Conservation (phyloP, 2,888 invertebrate genomes). For the Bellardia pandia region DNA sequence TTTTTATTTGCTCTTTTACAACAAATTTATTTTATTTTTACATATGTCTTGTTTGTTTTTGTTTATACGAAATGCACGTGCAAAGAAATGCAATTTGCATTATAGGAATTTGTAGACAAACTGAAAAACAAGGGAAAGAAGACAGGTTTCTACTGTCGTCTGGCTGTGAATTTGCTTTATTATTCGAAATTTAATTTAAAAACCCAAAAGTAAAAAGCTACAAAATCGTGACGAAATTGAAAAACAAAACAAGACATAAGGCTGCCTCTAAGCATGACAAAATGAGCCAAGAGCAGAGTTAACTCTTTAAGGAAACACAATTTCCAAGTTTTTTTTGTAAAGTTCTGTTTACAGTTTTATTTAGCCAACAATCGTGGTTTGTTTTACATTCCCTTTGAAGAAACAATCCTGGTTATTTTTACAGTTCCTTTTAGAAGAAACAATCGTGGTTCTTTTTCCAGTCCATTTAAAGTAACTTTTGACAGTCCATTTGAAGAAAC, state of each 20-base stretch:
- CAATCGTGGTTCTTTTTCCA: no score
- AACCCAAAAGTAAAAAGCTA: conserved; percentile 37
- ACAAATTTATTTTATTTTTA: neutral
- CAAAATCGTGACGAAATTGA: conserved; percentile 39
- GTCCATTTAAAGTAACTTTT: no score
- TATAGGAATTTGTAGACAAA: conserved; percentile 31
- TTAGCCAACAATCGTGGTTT: no score
- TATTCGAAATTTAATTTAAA: conserved; percentile 57
- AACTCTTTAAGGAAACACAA: no score
- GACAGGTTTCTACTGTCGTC: conserved; percentile 30
- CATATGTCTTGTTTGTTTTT: conserved; percentile 31
- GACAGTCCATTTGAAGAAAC: no score
- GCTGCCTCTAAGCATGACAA: no score
- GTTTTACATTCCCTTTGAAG: no score
- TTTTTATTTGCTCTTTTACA: neutral
- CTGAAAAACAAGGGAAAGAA: neutral
- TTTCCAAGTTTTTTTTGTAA: no score
- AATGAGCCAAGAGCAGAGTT: no score
- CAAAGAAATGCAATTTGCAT: conserved; percentile 72
- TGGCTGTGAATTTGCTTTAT: neutral
- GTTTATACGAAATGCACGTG: conserved; percentile 68
- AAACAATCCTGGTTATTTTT: no score
- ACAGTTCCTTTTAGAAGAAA: no score
- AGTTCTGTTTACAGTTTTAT: no score
- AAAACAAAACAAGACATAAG: neutral